Percentiles rank a stretch among this genome's conserved stretches.
Conservation (phyloP, 2,113 vertebrate species). For the Baryphthengus martii region DNA sequence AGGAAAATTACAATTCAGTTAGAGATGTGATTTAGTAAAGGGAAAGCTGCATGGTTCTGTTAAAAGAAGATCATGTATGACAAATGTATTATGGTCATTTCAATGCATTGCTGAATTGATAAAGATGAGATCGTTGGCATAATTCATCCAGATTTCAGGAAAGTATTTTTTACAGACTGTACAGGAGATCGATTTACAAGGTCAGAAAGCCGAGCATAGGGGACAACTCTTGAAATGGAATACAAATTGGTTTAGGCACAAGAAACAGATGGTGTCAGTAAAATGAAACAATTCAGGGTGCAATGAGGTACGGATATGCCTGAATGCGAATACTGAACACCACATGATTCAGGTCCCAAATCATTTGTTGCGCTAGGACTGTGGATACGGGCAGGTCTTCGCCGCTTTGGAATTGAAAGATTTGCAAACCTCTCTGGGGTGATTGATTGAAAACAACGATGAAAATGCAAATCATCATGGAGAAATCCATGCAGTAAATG, state of each 20-base stretch:
- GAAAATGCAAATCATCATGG: constrained; percentile 37
- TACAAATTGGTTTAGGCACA: constrained; percentile 31
- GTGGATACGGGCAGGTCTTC: background rate
- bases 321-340: background rate
- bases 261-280: constrained; percentile 55
- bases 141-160: constrained; percentile 51
- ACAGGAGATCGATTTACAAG: constrained; percentile 54
- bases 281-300: constrained; percentile 49
- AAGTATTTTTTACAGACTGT: constrained; percentile 38
- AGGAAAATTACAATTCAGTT: constrained; percentile 34
- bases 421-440: background rate
- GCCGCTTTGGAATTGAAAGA: background rate
- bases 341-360: constrained; percentile 5
- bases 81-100: constrained; percentile 52
- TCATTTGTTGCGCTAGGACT: constrained; percentile 12
- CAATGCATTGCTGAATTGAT: constrained; percentile 22
- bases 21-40: constrained; percentile 27
- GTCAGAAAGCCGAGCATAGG: constrained; percentile 37
- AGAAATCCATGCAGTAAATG: constrained; percentile 20
- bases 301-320: background rate
- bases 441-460: constrained; percentile 38
- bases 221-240: constrained; percentile 20
- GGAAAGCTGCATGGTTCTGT: background rate
- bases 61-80: constrained; percentile 43
- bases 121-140: constrained; percentile 23